A percentile compares a stretch with the other conserved stretches of the same genome.
These are phyloP conservation scores for Pelosia muscerda DNA, from an alignment of 2,888 invertebrate species.

Conservation along the genomic window DNA sequence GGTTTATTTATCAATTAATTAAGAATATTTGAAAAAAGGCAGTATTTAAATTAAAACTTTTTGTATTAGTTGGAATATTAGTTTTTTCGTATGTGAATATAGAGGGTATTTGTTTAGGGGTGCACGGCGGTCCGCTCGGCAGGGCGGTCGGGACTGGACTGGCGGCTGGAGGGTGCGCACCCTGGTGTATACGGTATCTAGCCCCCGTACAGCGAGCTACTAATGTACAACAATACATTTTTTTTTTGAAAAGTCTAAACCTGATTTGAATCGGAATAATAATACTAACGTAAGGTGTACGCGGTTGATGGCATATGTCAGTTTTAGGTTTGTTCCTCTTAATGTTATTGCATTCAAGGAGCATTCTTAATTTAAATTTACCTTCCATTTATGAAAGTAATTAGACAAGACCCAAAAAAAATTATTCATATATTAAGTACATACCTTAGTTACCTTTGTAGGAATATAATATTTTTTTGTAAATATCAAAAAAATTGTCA, in stretches of 20 bases:
- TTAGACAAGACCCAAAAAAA: not conserved
- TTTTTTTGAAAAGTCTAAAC: conserved; percentile 43
- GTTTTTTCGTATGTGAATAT: conserved; percentile 19
- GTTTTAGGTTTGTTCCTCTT: not conserved
- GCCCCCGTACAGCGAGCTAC: conserved; percentile 70
- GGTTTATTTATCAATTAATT: conserved; percentile 12
- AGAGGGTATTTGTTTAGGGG: conserved; percentile 64
- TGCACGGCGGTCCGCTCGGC: conserved; percentile 79
- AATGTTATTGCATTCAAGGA: not conserved
- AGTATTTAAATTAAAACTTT: conserved; percentile 37
- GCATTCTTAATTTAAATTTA: not conserved
- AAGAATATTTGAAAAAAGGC: not conserved
- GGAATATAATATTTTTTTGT: too few species aligned
- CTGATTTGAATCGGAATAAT: conserved; percentile 47
- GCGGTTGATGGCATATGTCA: conserved; percentile 3
- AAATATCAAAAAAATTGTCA: too few species aligned
- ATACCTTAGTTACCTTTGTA: too few species aligned
- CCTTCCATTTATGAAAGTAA: not conserved
- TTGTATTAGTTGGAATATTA: conserved; percentile 47
- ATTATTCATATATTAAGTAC: too few species aligned
- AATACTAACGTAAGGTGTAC: conserved; percentile 31
- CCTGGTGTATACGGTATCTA: conserved; percentile 72
- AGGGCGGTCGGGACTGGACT: conserved; percentile 80
- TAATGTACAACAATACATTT: conserved; percentile 33
- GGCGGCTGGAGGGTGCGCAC: conserved; percentile 71